Conservation (phyloP, 2,113 vertebrate genomes). For the Cnemophilus loriae region DNA sequence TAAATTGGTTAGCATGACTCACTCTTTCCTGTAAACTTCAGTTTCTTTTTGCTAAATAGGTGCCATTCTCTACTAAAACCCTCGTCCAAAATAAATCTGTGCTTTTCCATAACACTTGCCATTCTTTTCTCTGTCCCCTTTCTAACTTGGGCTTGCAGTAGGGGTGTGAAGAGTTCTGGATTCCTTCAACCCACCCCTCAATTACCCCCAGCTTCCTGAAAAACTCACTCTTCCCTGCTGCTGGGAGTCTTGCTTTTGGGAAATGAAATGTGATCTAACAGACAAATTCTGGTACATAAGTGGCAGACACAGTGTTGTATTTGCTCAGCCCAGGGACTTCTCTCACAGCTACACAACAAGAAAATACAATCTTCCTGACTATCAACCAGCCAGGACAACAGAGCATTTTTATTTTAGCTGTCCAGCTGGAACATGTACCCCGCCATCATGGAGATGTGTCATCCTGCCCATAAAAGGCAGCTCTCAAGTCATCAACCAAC, state of each 20-base stretch:
- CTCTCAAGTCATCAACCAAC: neutral
- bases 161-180: neutral
- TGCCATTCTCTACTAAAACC: neutral
- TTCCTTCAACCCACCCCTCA: neutral
- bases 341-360: neutral
- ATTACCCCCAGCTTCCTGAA: neutral
- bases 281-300: neutral
- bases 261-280: neutral
- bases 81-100: neutral
- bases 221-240: neutral
- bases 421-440: neutral
- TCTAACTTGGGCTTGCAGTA: neutral
- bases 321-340: neutral
- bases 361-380: neutral
- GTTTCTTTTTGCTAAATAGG: neutral
- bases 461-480: accelerated
- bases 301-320: neutral
- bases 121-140: neutral
- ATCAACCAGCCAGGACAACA: neutral
- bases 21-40: neutral
- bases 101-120: neutral
- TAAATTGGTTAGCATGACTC: neutral
- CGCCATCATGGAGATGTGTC: neutral
- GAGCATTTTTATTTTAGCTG: neutral
- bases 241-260: neutral